Evolutionary conservation across 1,140 invertebrate genomes (phyloP).

Genomic region (Bombus vancouverensis): DNA sequence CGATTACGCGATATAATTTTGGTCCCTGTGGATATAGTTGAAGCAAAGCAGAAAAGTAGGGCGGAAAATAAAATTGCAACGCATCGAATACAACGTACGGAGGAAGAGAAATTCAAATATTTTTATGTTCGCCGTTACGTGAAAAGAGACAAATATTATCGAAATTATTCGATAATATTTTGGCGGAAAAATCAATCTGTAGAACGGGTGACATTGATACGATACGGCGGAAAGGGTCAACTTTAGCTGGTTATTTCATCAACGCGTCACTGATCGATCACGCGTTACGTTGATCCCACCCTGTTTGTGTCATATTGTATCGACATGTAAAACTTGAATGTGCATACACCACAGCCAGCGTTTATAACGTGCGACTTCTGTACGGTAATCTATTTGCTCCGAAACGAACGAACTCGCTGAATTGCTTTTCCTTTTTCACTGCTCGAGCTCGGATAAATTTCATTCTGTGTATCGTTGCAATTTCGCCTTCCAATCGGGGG

Average conservation of each 20-base stretch:
- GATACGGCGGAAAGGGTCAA: background rate
- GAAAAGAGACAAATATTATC: background rate
- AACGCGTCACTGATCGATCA: conserved; percentile 53
- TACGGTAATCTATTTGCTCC: background rate
- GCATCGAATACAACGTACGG: background rate
- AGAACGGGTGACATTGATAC: background rate
- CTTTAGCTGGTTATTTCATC: conserved; percentile 36
- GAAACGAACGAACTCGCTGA: background rate
- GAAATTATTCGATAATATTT: background rate
- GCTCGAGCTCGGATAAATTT: no score
- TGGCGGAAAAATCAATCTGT: background rate
- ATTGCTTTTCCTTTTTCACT: background rate
- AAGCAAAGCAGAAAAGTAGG: background rate
- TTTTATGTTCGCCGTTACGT: no score
- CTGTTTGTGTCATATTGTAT: background rate
- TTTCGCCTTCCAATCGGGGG: no score
- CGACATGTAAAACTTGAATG: conserved; percentile 1
- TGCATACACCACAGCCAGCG: background rate
- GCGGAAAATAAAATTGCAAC: background rate
- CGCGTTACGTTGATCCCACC: conserved; percentile 32
- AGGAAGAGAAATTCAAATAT: no score
- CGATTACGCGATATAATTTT: conserved; percentile 1
- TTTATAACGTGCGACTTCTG: background rate
- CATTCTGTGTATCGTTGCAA: no score
- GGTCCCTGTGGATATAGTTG: no score